Conservation (phyloP, 2,888 invertebrate species). For the Drosophila nigricruria region DNA sequence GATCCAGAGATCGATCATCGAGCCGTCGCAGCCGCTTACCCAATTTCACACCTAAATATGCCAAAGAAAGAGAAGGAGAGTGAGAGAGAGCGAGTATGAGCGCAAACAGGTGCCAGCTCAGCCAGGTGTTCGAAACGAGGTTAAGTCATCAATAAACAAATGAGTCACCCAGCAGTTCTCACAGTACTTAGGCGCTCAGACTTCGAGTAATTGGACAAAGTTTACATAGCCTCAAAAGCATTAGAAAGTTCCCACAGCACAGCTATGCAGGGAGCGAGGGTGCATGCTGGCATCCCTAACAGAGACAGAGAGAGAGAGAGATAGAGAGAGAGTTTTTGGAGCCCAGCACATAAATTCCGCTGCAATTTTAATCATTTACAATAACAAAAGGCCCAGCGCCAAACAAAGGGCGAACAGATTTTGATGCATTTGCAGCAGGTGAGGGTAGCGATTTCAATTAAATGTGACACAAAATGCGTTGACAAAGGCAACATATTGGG, state of each 20-base stretch:
- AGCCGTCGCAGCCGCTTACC: conserved; percentile 33
- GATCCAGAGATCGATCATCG: conserved; percentile 62
- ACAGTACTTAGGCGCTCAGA: conserved; percentile 67
- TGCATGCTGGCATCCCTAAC: conserved; percentile 18
- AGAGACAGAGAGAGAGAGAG: not conserved
- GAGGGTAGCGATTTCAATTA: conserved; percentile 74
- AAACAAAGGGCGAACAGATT: conserved; percentile 47
- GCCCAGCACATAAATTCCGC: conserved; percentile 39
- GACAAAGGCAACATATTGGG: conserved; percentile 68
- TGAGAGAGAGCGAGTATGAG: conserved; percentile 2
- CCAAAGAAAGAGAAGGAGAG: not conserved
- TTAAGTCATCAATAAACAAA: conserved; percentile 77
- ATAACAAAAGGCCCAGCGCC: conserved; percentile 61
- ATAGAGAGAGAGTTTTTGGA: conserved; percentile 7
- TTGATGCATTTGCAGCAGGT: conserved; percentile 76
- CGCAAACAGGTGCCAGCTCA: conserved; percentile 48
- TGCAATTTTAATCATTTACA: conserved; percentile 74
- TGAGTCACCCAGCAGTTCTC: conserved; percentile 75
- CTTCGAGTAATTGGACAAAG: conserved; percentile 58
- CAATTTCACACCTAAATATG: conserved; percentile 67
- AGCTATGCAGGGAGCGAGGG: conserved; percentile 17
- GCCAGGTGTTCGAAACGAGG: conserved; percentile 65
- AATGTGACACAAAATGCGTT: conserved; percentile 74
- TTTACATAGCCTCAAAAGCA: conserved; percentile 74
- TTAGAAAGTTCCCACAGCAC: conserved; percentile 73